Evolutionary conservation across 2,113 vertebrate species (phyloP).

Genomic region (Odobenus rosmarus): DNA sequence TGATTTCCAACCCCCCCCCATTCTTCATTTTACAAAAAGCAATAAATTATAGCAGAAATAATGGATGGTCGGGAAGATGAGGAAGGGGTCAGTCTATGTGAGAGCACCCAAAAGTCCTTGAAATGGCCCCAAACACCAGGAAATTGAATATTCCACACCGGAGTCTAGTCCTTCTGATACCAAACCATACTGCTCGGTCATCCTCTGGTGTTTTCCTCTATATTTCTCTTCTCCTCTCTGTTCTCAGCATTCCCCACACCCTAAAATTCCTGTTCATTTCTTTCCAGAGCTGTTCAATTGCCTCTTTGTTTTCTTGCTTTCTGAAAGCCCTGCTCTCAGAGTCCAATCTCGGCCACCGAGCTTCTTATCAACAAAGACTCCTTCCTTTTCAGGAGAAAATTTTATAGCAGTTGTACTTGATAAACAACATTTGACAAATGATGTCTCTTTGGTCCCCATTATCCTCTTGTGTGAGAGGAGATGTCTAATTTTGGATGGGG

Average conservation of each 20-base stretch:
- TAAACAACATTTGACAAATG: background rate
- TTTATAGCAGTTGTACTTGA: background rate
- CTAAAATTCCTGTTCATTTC: background rate
- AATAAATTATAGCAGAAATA: background rate
- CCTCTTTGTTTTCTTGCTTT: background rate
- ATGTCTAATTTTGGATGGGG: background rate
- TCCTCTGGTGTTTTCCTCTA: background rate
- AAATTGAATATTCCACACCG: rapidly evolving
- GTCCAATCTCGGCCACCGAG: background rate
- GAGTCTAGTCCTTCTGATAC: background rate
- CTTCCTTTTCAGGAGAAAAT: background rate
- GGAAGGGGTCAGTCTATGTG: no score
- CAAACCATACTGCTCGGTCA: rapidly evolving
- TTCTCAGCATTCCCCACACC: background rate
- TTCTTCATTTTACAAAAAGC: background rate
- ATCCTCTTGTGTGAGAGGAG: background rate
- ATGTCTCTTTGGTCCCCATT: background rate
- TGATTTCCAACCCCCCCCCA: background rate
- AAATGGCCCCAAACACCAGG: background rate
- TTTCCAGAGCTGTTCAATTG: background rate
- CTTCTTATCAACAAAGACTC: background rate
- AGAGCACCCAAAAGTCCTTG: background rate
- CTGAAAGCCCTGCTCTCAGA: background rate
- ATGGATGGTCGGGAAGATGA: background rate
- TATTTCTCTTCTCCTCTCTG: background rate